phyloP scores from a whole-genome alignment of 2,113 vertebrate genomes.

The Barnardius zonarius region DNA sequence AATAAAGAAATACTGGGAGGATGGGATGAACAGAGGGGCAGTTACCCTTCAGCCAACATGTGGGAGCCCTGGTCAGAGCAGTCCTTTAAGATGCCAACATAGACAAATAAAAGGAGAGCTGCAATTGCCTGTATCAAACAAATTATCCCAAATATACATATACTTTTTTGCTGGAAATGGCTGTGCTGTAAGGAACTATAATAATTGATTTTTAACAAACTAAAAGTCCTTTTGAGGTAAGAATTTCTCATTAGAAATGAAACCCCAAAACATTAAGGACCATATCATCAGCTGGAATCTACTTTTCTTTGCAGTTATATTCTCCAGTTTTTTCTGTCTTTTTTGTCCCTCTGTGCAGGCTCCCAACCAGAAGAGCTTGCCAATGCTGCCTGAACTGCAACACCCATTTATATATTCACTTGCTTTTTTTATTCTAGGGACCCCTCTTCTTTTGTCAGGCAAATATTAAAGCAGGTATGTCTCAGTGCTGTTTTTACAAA shows the following conservation, averaged over 20 bases:
- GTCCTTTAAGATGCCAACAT: background rate
- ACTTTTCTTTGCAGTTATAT: background rate
- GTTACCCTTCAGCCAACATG: background rate
- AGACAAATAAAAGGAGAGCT: background rate
- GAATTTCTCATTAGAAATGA: background rate
- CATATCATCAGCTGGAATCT: background rate
- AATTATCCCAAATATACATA: background rate
- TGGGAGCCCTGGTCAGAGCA: background rate
- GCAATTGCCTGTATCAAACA: background rate
- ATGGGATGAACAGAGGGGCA: background rate
- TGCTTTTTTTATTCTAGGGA: background rate
- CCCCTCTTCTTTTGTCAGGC: background rate
- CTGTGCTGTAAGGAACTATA: background rate
- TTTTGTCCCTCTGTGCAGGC: background rate
- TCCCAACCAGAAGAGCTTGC: background rate
- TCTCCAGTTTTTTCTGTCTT: background rate
- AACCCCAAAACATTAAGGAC: background rate
- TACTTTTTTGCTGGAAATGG: background rate
- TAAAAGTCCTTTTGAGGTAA: background rate
- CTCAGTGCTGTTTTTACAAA: background rate
- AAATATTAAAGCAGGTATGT: background rate
- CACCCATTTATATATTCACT: background rate
- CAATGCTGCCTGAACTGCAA: background rate
- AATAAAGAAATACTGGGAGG: background rate
- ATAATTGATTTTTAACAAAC: background rate